Conservation (phyloP, 2,113 vertebrate genomes). For the Thamnaconus septentrionalis region DNA sequence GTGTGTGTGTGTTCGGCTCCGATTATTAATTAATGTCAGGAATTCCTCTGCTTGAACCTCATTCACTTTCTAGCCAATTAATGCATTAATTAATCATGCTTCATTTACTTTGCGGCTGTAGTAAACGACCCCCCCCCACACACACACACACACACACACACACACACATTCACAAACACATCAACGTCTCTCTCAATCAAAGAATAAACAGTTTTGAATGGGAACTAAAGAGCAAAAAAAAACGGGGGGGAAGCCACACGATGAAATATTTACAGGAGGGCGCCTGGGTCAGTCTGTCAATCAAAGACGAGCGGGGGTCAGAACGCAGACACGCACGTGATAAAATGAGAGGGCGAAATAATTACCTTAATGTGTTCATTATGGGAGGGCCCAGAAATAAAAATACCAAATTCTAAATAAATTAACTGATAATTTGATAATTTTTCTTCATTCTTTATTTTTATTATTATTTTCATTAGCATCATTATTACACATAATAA, state of each 20-base stretch:
- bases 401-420: background rate
- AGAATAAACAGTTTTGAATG: constrained; percentile 59
- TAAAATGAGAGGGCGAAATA: constrained; percentile 14
- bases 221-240: constrained; percentile 45
- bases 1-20: background rate
- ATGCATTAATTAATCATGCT: constrained; percentile 76
- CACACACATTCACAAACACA: constrained; percentile 3
- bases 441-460: no score
- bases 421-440: background rate
- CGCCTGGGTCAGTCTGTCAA: constrained; percentile 46
- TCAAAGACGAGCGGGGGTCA: constrained; percentile 36
- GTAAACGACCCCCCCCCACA: constrained; percentile 11
- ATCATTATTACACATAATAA: no score
- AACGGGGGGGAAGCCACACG: constrained; percentile 7
- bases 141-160: background rate
- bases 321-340: background rate
- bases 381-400: background rate
- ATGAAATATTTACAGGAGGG: constrained; percentile 72
- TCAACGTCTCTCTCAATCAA: constrained; percentile 43
- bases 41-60: constrained; percentile 49
- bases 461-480: no score
- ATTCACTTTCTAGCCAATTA: constrained; percentile 62
- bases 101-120: constrained; percentile 74
- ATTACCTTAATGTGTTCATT: constrained; percentile 18
- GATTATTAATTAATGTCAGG: constrained; percentile 65